Percentiles rank a stretch among this genome's conserved stretches.
phyloP scores from a whole-genome alignment of 2,113 vertebrate species.

The Pan troglodytes region NHGRI_mPanTro3-v2.1_pri NC_072401.2:120178001-120178500 shows the following conservation, averaged over 20 bases:
- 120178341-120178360: background rate
- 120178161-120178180: slow-evolving; percentile 9
- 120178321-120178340: background rate
- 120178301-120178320: background rate
- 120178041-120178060: slow-evolving; percentile 36
- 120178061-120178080: slow-evolving; percentile 27
- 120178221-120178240: slow-evolving; percentile 10
- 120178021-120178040: background rate
- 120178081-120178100: background rate
- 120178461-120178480: background rate
- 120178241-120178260: background rate
- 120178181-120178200: background rate
- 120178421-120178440: background rate
- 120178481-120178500: background rate
- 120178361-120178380: background rate
- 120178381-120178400: background rate
- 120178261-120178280: background rate
- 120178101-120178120: slow-evolving; percentile 12
- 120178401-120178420: background rate
- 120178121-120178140: slow-evolving; percentile 27
- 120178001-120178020: slow-evolving; percentile 32
- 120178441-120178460: background rate
- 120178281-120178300: background rate
- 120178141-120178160: slow-evolving; percentile 35
- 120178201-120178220: background rate